Conservation (phyloP, 53 echinoderm and acorn worm genomes). For the Astropecten irregularis region DNA sequence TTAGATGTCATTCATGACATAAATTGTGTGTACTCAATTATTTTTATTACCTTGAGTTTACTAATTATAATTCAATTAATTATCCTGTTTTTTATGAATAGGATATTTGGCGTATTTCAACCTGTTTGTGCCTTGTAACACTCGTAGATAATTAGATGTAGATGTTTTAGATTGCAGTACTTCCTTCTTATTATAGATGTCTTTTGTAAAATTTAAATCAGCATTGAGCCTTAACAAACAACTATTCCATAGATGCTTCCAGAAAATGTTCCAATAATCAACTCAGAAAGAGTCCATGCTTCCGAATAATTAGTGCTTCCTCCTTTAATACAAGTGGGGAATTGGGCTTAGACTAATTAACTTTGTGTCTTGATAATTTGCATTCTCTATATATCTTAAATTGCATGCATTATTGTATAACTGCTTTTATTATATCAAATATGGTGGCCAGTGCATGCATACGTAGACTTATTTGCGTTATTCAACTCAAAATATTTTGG, state of each 20-base stretch:
- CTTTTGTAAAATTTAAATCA: neutral
- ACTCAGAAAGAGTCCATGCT: neutral
- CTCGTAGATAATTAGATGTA: slow-evolving; percentile 23
- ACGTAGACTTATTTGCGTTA: too few relatives aligned
- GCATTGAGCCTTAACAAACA: neutral
- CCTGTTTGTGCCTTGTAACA: slow-evolving; percentile 42
- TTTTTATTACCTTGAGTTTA: neutral
- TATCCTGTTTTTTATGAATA: neutral
- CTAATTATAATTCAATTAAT: neutral
- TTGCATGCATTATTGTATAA: too few relatives aligned
- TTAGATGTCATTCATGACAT: slow-evolving; percentile 27
- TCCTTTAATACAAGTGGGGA: neutral
- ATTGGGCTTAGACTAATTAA: neutral
- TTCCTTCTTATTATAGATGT: neutral
- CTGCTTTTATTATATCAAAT: too few relatives aligned
- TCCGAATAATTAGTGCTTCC: neutral
- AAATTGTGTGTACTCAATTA: neutral
- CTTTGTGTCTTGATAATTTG: neutral
- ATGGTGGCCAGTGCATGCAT: too few relatives aligned
- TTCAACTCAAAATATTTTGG: too few relatives aligned
- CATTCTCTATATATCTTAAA: too few relatives aligned
- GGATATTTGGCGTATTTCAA: slow-evolving; percentile 31
- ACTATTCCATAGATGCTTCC: neutral
- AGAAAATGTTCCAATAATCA: neutral
- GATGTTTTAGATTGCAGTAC: neutral